A percentile compares a stretch with the other conserved stretches of the same genome.
phyloP scores from a whole-genome alignment of 2,888 invertebrate species.

The Lithophane socia region DNA sequence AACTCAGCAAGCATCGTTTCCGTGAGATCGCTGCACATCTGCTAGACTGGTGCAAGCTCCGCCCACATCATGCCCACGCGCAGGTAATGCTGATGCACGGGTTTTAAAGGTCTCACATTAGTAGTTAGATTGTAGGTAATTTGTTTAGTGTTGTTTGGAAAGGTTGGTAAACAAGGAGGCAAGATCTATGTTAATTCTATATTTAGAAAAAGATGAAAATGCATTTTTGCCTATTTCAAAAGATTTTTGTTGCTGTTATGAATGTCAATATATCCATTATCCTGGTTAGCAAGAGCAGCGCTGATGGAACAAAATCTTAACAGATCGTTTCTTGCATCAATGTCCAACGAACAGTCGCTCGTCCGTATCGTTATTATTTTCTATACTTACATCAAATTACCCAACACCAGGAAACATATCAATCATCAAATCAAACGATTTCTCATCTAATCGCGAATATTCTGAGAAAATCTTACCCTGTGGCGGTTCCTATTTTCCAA shows the following conservation, averaged over 20 bases:
- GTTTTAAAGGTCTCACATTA: slow-evolving; percentile 60
- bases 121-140: slow-evolving; percentile 31
- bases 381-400: slow-evolving; percentile 49
- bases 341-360: slow-evolving; percentile 14
- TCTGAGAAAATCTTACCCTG: slow-evolving; percentile 57
- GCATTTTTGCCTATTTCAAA: background rate
- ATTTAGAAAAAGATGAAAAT: background rate
- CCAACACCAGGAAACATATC: slow-evolving; percentile 59
- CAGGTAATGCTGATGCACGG: slow-evolving; percentile 69
- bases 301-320: background rate
- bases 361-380: slow-evolving; percentile 36
- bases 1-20: slow-evolving; percentile 60
- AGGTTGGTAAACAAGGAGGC: slow-evolving; percentile 8
- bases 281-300: background rate
- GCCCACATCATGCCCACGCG: slow-evolving; percentile 75
- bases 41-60: slow-evolving; percentile 68
- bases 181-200: background rate
- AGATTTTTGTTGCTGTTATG: background rate
- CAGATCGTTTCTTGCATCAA: slow-evolving; percentile 9
- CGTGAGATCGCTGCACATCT: slow-evolving; percentile 68
- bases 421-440: slow-evolving; percentile 58
- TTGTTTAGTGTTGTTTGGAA: slow-evolving; percentile 39
- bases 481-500: slow-evolving; percentile 64
- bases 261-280: background rate
- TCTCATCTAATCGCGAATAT: slow-evolving; percentile 57